Evolutionary conservation across 2,113 vertebrate genomes (phyloP).

Genomic region (Macquaria ambigua): DNA sequence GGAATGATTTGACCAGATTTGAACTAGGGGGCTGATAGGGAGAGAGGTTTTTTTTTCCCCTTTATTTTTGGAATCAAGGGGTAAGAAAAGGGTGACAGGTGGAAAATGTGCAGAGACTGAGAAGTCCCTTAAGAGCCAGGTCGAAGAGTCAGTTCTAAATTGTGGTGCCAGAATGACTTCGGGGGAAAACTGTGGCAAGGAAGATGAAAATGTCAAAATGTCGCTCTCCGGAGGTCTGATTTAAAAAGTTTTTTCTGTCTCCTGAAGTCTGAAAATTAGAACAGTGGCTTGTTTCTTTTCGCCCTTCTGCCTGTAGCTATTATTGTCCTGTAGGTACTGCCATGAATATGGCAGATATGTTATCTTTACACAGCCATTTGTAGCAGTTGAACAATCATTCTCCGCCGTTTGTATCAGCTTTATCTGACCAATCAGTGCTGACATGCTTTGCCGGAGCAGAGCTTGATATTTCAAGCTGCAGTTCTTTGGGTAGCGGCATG

Average conservation of each 20-base stretch:
- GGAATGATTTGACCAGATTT: conserved; percentile 84
- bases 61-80: conserved; percentile 74
- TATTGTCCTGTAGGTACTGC: conserved; percentile 41
- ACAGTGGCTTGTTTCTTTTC: conserved; percentile 34
- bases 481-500: conserved; percentile 34
- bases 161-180: conserved; percentile 78
- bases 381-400: conserved; percentile 40
- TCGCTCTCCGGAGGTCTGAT: conserved; percentile 72
- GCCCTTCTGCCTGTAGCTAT: conserved; percentile 27
- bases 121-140: conserved; percentile 70
- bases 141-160: conserved; percentile 73
- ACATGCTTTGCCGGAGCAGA: conserved; percentile 50
- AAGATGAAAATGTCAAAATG: conserved; percentile 82
- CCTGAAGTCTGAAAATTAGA: conserved; percentile 54
- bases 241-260: conserved; percentile 72
- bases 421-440: conserved; percentile 59
- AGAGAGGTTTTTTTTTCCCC: conserved; percentile 23
- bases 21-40: conserved; percentile 71
- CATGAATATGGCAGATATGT: conserved; percentile 56
- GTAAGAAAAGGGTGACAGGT: conserved; percentile 73
- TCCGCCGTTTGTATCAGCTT: conserved; percentile 23
- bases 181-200: conserved; percentile 61
- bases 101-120: conserved; percentile 77
- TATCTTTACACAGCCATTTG: conserved; percentile 60
- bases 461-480: conserved; percentile 41